Conservation (phyloP, 2,888 invertebrate genomes). For the Drosophila kanekoi region DNA sequence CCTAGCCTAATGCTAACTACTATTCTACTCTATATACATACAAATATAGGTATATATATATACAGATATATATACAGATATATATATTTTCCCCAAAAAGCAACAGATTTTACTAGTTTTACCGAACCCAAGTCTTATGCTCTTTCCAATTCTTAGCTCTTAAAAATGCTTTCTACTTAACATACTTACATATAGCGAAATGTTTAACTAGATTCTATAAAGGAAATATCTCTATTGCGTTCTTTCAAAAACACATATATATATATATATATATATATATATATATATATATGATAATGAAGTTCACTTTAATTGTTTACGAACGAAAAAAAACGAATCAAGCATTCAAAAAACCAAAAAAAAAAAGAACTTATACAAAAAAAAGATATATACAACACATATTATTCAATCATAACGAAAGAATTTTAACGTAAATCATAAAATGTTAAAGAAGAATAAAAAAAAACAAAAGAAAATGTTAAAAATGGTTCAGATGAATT, state of each 20-base stretch:
- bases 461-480: constrained; percentile 52
- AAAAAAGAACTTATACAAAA: constrained; percentile 22
- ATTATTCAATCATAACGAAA: constrained; percentile 71
- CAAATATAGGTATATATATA: constrained; percentile 1
- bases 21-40: constrained; percentile 16
- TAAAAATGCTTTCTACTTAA: constrained; percentile 55
- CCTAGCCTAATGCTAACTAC: constrained; percentile 19
- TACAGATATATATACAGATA: neutral
- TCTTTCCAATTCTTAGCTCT: constrained; percentile 57
- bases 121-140: constrained; percentile 60
- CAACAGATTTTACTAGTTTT: constrained; percentile 56
- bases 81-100: constrained; percentile 16
- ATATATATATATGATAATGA: constrained; percentile 64
- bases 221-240: constrained; percentile 65
- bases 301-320: constrained; percentile 72
- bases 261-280: constrained; percentile 59
- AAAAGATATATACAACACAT: constrained; percentile 57
- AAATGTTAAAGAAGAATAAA: constrained; percentile 50
- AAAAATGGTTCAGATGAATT: constrained; percentile 65
- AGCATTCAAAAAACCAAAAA: constrained; percentile 29
- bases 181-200: constrained; percentile 60
- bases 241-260: constrained; percentile 62
- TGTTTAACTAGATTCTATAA: constrained; percentile 74
- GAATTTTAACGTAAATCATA: constrained; percentile 75
- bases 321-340: constrained; percentile 29